Evolutionary conservation across 2,797 vertebrate species (phyloP).

Genomic region (Platyrinchus mystaceus): DNA sequence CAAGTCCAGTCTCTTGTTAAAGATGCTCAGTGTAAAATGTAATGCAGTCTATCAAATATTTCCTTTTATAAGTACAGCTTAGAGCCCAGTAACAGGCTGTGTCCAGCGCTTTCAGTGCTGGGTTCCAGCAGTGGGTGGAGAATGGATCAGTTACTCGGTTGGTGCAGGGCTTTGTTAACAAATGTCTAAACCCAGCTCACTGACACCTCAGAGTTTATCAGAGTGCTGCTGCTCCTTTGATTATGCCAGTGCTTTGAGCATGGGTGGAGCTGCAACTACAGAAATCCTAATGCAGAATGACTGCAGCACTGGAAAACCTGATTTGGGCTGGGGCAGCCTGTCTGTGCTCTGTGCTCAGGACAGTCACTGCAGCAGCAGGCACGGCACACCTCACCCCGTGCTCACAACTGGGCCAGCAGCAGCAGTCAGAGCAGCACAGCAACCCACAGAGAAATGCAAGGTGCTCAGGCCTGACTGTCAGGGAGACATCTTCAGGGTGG

Average conservation of each 20-base stretch:
- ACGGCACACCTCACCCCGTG: accelerated
- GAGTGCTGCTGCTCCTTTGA: neutral
- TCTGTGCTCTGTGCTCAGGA: accelerated
- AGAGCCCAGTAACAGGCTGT: neutral
- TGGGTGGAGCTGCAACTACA: neutral
- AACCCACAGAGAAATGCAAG: neutral
- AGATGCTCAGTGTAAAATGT: neutral
- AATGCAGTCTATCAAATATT: constrained; percentile 13
- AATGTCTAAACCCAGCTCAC: neutral
- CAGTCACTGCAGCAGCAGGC: neutral
- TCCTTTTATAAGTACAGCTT: neutral
- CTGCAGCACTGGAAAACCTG: neutral
- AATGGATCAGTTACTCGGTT: neutral
- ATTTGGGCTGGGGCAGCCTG: neutral
- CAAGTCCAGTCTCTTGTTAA: neutral
- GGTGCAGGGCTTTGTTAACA: neutral
- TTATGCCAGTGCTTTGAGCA: neutral
- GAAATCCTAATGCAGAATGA: neutral
- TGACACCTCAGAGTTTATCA: neutral
- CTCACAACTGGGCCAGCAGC: neutral
- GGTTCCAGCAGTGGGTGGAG: neutral
- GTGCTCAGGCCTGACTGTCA: neutral
- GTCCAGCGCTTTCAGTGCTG: neutral
- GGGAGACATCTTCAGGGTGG: neutral
- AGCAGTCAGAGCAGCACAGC: neutral